Base-by-base conservation (phyloP, 2,888 invertebrate genomes). In the Parnassius glacialis region DNA sequence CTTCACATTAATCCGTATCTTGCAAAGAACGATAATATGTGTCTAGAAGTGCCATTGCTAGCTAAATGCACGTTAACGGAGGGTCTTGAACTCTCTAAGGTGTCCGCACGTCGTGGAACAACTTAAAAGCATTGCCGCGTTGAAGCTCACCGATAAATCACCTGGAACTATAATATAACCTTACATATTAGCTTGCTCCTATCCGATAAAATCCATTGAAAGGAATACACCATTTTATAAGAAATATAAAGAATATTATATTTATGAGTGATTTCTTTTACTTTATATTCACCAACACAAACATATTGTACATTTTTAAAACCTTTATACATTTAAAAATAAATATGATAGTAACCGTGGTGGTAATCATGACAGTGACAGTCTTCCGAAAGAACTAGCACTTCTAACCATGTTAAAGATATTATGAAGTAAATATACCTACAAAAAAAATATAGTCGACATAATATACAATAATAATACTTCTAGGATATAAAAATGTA, bases 11-110 rank as follows among this genome's bases (percentile, higher is more conserved):
- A 10, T 7, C 42, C 11, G 10, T 57, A 57, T 41, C 11, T 34
- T 52, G 44, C 25, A 52, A 10, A 44, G 34, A 52, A 45, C 57
- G 50, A 43, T 34, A 52, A 43, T 34, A 52, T 44, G 44, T 52
- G 58, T 52, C 52, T 58, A 43, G 45, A 52, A 45, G 58, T 52
- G 58, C 25, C 51, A 52, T 45, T 45, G 59, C 52, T 48, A 53
- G 53, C 53, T 59, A 47, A 59, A 59, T 48, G 52, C 34, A 12
- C 7, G n/a, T 20, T 13, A 45, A 55, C 43, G 25, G 25, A 34
- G 59, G 47, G 16, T 41, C 34, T 59, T 59, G 59, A 60, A 60
- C 50, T 48, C 53, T 45, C 47, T n/a, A 25, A 51, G 44, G 42
- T 55, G 34, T 48, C 48, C 48, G 48, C 48, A 48, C 48, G n/a